A percentile compares a stretch with the other conserved stretches of the same genome.
Conservation (phyloP, 2,113 vertebrate genomes). For the Pachycephala philippinensis region DNA sequence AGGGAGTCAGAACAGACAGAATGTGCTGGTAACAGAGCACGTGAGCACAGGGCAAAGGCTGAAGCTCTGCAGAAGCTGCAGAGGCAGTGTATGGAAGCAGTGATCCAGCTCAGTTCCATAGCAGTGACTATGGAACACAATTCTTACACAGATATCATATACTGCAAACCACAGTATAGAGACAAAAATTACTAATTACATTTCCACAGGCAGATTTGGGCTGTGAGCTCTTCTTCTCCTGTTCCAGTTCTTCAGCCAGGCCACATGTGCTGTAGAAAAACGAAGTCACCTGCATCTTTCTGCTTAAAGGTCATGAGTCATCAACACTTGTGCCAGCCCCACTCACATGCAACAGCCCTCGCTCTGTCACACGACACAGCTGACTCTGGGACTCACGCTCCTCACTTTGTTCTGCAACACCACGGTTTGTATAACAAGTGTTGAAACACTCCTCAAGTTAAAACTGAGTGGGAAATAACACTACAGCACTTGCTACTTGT, state of each 20-base stretch:
- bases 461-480: not conserved
- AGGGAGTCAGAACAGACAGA: not conserved
- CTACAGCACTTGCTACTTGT: not conserved
- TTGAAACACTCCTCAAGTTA: not conserved
- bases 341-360: rapidly evolving
- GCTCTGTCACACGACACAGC: rapidly evolving
- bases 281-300: not conserved
- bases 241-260: slow-evolving; percentile 89
- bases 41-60: not conserved
- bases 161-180: not conserved
- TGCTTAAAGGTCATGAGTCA: not conserved
- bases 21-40: rapidly evolving
- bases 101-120: not conserved
- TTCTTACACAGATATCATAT: not conserved
- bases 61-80: not conserved
- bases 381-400: rapidly evolving
- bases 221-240: slow-evolving; percentile 62
- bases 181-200: slow-evolving; percentile 67
- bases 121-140: not conserved
- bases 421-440: not conserved
- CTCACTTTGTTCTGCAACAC: not conserved
- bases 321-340: not conserved
- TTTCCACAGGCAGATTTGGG: slow-evolving; percentile 94
- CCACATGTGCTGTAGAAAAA: slow-evolving; percentile 83
- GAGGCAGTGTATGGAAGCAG: not conserved